Evolutionary conservation across 2,888 invertebrate species (phyloP).

Genomic region (Hemithea aestivaria): DNA sequence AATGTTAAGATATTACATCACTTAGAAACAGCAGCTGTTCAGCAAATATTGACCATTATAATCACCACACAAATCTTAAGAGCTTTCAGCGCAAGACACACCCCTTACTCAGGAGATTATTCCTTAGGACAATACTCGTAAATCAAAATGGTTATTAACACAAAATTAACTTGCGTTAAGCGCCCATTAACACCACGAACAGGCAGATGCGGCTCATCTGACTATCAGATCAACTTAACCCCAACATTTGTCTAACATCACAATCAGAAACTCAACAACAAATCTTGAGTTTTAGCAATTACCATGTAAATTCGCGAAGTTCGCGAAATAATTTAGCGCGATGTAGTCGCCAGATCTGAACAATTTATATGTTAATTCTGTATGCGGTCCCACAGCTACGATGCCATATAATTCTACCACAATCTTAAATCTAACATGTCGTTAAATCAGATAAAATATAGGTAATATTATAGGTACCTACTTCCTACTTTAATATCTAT

Average conservation of each 20-base stretch:
- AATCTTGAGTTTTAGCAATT: conserved; percentile 78
- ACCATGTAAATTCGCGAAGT: conserved; percentile 77
- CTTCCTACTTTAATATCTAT: no score
- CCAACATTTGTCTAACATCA: conserved; percentile 63
- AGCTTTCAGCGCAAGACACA: no score
- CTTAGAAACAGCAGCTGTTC: no score
- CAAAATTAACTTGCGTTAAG: conserved; percentile 25
- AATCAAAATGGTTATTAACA: conserved; percentile 16
- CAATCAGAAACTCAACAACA: conserved; percentile 72
- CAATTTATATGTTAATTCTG: conserved; percentile 77
- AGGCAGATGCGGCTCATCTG: conserved; percentile 46
- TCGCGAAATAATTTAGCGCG: conserved; percentile 76
- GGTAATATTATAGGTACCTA: no score
- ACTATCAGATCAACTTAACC: conserved; percentile 59
- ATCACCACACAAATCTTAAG: no score
- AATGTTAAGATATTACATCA: no score
- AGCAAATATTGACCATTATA: no score
- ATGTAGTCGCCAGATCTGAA: conserved; percentile 73
- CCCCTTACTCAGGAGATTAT: no score
- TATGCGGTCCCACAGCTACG: conserved; percentile 50
- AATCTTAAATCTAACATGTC: conserved; percentile 26
- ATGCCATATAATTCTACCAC: conserved; percentile 3
- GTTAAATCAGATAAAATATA: no score
- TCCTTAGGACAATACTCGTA: conserved; percentile 1
- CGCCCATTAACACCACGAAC: conserved; percentile 21